phyloP scores from a whole-genome alignment of 2,113 vertebrate species.

The Upupa epops region DNA sequence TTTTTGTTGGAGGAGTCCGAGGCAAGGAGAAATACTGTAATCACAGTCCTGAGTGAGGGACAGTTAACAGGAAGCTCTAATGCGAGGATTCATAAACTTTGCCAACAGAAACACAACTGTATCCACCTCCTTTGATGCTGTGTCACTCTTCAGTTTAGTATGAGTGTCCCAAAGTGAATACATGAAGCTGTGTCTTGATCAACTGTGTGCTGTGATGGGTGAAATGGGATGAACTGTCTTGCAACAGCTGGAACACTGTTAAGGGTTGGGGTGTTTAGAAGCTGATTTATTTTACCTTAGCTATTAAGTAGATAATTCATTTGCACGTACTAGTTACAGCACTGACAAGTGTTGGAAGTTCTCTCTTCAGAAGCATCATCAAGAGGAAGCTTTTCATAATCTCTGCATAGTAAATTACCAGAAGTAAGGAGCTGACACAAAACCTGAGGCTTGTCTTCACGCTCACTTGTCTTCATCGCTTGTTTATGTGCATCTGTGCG shows the following conservation, averaged over 20 bases:
- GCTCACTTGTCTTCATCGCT: conserved; percentile 61
- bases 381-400: background rate
- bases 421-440: background rate
- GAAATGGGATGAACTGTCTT: background rate
- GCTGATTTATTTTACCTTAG: background rate
- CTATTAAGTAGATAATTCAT: background rate
- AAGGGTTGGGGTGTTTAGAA: background rate
- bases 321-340: background rate
- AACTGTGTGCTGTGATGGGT: background rate
- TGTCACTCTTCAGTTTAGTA: background rate
- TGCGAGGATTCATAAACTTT: background rate
- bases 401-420: background rate
- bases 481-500: background rate
- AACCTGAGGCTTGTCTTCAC: conserved; percentile 26
- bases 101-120: background rate
- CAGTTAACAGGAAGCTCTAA: background rate
- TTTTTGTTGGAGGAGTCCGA: background rate
- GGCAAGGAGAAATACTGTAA: background rate
- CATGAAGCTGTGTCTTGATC: background rate
- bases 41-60: background rate
- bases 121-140: background rate
- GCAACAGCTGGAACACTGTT: background rate
- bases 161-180: background rate
- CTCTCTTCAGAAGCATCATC: background rate
- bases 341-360: background rate